Conservation (phyloP, 2,797 vertebrate species). For the Triplophysa bombifrons region DNA sequence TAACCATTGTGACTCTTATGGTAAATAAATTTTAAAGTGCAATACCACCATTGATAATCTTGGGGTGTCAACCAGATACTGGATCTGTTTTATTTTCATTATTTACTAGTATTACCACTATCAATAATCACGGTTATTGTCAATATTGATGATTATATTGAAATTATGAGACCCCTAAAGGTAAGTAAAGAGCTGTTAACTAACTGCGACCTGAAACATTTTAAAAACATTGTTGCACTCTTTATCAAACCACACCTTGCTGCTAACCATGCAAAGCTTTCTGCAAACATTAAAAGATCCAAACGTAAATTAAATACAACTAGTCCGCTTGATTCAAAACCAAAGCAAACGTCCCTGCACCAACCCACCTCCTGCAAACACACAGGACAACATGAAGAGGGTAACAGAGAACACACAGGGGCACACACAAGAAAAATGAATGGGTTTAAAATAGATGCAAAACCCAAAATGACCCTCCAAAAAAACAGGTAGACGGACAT, state of each 20-base stretch:
- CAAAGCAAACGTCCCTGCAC: slow-evolving; percentile 18
- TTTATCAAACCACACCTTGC: background rate
- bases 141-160: too few relatives aligned
- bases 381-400: slow-evolving; percentile 70
- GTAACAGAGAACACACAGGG: slow-evolving; percentile 67
- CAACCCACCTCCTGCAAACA: slow-evolving; percentile 80
- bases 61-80: too few relatives aligned
- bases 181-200: background rate
- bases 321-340: background rate
- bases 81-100: too few relatives aligned
- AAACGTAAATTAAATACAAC: too few relatives aligned
- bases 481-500: slow-evolving; percentile 57
- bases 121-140: too few relatives aligned
- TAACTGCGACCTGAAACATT: background rate
- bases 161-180: background rate
- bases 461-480: slow-evolving; percentile 16
- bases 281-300: background rate
- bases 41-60: too few relatives aligned
- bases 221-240: too few relatives aligned
- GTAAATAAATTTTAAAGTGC: too few relatives aligned
- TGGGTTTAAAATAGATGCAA: slow-evolving; percentile 58
- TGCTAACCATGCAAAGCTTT: slow-evolving; percentile 11
- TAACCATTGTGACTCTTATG: too few relatives aligned
- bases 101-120: too few relatives aligned
- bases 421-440: slow-evolving; percentile 67